Percentiles rank a stretch among this genome's conserved stretches.
Conservation (phyloP, 2,113 vertebrate genomes). For the Saccopteryx leptura region DNA sequence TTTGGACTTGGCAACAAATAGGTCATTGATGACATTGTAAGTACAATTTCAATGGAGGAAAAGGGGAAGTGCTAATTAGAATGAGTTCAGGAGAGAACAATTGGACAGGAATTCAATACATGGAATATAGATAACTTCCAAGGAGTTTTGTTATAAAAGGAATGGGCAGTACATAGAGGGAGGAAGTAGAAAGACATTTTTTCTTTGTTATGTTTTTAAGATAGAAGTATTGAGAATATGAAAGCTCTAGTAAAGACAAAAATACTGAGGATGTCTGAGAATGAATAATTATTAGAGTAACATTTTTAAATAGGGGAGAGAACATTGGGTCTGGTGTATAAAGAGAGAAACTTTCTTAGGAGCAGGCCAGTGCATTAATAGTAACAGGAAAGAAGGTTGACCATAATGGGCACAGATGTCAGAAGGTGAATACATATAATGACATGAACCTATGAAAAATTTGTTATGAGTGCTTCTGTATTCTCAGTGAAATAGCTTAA, state of each 20-base stretch:
- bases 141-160: neutral
- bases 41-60: neutral
- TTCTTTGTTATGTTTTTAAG: neutral
- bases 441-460: neutral
- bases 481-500: constrained; percentile 36
- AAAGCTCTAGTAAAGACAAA: constrained; percentile 6
- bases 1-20: neutral
- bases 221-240: neutral
- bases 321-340: neutral
- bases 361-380: neutral
- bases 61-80: neutral
- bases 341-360: neutral
- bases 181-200: neutral
- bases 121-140: neutral
- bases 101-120: neutral
- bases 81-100: neutral
- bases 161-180: neutral
- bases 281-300: neutral
- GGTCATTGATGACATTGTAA: neutral
- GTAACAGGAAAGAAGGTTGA: constrained; percentile 6
- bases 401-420: neutral
- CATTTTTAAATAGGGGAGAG: neutral
- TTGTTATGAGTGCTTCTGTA: neutral
- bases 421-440: neutral
- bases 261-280: neutral